Conservation (phyloP, 2,113 vertebrate species). For the Ascaphus truei region DNA sequence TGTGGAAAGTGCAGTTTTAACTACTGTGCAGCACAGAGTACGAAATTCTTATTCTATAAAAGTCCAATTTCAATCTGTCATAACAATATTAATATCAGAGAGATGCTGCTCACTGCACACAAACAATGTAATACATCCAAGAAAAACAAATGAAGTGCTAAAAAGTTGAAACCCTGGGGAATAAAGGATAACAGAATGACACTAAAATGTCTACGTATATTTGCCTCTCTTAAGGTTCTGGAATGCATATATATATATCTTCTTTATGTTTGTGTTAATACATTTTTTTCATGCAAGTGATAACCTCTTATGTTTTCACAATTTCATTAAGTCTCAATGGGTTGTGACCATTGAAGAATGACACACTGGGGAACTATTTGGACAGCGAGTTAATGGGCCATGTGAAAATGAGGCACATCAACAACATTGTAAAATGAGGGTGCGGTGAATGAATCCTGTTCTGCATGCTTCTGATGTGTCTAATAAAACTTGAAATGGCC, state of each 20-base stretch:
- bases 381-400: conserved; percentile 17
- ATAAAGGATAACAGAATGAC: conserved; percentile 5
- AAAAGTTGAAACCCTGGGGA: conserved; percentile 3
- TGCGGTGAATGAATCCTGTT: conserved; percentile 15
- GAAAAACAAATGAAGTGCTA: conserved; percentile 12
- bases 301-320: conserved; percentile 16
- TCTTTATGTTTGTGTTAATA: conserved; percentile 26
- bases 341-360: conserved; percentile 23
- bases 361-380: conserved; percentile 5
- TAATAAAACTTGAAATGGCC: conserved; percentile 21
- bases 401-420: conserved; percentile 3
- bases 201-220: conserved; percentile 11
- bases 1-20: too few relatives aligned
- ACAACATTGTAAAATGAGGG: conserved; percentile 28
- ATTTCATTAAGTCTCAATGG: conserved; percentile 31
- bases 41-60: too few relatives aligned
- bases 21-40: too few relatives aligned
- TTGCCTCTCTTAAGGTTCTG: conserved; percentile 8
- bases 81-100: conserved; percentile 12
- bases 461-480: background rate
- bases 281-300: conserved; percentile 12
- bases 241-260: conserved; percentile 17
- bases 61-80: conserved; percentile 23
- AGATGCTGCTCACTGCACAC: background rate
- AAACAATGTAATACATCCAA: conserved; percentile 16